Conservation (phyloP, 1,140 invertebrate genomes). For the Sitobion miscanthi region DNA sequence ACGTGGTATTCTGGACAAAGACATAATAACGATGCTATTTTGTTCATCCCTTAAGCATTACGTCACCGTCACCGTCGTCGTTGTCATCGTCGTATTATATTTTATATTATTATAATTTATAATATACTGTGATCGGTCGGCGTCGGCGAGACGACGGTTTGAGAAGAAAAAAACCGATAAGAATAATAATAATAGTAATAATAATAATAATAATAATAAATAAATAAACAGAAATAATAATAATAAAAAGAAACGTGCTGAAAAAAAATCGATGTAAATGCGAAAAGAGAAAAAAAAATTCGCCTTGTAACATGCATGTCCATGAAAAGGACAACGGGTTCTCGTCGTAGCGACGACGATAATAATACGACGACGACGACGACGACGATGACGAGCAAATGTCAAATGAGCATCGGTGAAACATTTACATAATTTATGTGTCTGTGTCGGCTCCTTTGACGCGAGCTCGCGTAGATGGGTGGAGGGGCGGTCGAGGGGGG, state of each 20-base stretch:
- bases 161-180: not conserved
- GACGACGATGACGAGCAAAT: conserved; percentile 51
- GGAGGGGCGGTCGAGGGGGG: not conserved
- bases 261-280: conserved; percentile 32
- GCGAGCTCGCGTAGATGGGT: not conserved
- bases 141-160: not conserved
- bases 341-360: not conserved
- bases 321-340: conserved; percentile 54
- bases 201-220: too few relatives aligned
- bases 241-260: conserved; percentile 1
- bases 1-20: not conserved
- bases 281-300: conserved; percentile 40
- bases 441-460: conserved; percentile 54
- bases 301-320: conserved; percentile 28
- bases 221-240: not conserved
- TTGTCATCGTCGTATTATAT: not conserved
- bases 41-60: not conserved
- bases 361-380: not conserved
- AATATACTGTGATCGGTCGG: not conserved
- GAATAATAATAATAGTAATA: not conserved
- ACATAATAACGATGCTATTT: not conserved
- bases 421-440: conserved; percentile 57
- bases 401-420: conserved; percentile 52
- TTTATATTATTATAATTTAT: not conserved
- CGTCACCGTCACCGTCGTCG: not conserved